Conservation (phyloP, 2,888 invertebrate genomes). For the Hydrotaea cyrtoneurina region DNA sequence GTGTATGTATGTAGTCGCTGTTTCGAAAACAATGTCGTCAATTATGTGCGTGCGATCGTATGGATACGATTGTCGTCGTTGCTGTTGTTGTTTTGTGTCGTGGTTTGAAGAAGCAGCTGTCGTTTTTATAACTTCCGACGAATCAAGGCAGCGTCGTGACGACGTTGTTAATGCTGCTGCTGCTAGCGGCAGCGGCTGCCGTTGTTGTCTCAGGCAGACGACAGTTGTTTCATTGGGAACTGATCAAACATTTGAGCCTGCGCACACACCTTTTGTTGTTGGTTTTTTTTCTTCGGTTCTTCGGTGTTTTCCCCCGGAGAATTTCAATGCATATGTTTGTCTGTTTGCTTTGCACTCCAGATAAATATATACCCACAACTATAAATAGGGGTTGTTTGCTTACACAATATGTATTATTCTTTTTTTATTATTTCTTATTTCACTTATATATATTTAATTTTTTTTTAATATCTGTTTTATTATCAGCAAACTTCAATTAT, state of each 20-base stretch:
- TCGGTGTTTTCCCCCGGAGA: neutral
- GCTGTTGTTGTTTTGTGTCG: slow-evolving; percentile 14
- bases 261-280: slow-evolving; percentile 59
- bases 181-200: neutral
- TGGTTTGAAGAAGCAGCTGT: slow-evolving; percentile 53
- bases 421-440: too few species aligned
- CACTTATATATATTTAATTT: neutral
- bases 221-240: slow-evolving; percentile 56
- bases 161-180: slow-evolving; percentile 4
- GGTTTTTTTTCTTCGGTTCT: neutral
- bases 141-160: slow-evolving; percentile 1
- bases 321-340: slow-evolving; percentile 41
- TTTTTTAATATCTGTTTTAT: slow-evolving; percentile 1
- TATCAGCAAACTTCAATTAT: neutral
- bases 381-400: slow-evolving; percentile 43
- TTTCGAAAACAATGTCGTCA: slow-evolving; percentile 2
- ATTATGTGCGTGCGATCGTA: neutral
- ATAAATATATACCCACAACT: neutral
- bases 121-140: slow-evolving; percentile 64
- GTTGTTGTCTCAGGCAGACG: slow-evolving; percentile 41
- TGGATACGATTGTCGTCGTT: neutral
- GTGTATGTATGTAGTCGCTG: neutral
- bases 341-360: slow-evolving; percentile 1
- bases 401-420: slow-evolving; percentile 11
- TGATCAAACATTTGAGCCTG: slow-evolving; percentile 45